These are phyloP conservation scores for Gadus chalcogrammus DNA, from an alignment of 2,113 vertebrate genomes.

Conservation along the genomic window DNA sequence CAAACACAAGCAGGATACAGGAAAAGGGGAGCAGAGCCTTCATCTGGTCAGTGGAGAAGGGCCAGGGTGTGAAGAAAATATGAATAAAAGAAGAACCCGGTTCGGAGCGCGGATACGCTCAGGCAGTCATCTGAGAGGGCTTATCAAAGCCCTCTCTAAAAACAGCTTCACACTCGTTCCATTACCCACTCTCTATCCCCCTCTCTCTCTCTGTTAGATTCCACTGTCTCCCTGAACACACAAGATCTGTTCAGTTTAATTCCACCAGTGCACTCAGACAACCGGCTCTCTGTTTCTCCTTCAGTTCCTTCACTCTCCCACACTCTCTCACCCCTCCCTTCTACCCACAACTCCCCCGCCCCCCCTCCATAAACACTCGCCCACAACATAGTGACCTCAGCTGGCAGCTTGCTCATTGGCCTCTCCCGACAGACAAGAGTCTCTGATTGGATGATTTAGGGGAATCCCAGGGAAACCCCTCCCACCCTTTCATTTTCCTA, in stretches of 20 bases:
- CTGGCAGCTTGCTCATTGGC: constrained; percentile 48
- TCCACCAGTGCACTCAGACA: constrained; percentile 43
- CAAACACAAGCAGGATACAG: constrained; percentile 27
- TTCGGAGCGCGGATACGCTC: too few species aligned
- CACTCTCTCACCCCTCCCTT: constrained; percentile 27
- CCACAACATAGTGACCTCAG: constrained; percentile 43
- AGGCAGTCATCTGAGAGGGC: too few species aligned
- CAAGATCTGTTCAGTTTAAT: constrained; percentile 31
- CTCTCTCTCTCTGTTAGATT: too few species aligned
- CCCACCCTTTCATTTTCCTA: constrained; percentile 54
- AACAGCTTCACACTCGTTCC: too few species aligned
- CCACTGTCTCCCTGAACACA: constrained; percentile 38
- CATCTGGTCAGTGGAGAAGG: constrained; percentile 39
- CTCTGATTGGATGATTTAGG: constrained; percentile 59
- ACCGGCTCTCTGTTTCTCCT: constrained; percentile 40
- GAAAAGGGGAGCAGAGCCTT: constrained; percentile 44
- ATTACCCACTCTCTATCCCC: too few species aligned
- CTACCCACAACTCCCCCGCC: neutral
- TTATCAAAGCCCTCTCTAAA: too few species aligned
- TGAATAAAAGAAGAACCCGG: constrained; percentile 8
- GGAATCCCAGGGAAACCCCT: constrained; percentile 54
- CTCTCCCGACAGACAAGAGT: neutral
- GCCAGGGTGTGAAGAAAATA: constrained; percentile 16
- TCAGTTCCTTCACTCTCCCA: constrained; percentile 20
- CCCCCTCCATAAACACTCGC: neutral